Evolutionary conservation across 35 echinoderm and acorn worm species (phyloP).

Genomic region (Ptychodera flava): DNA sequence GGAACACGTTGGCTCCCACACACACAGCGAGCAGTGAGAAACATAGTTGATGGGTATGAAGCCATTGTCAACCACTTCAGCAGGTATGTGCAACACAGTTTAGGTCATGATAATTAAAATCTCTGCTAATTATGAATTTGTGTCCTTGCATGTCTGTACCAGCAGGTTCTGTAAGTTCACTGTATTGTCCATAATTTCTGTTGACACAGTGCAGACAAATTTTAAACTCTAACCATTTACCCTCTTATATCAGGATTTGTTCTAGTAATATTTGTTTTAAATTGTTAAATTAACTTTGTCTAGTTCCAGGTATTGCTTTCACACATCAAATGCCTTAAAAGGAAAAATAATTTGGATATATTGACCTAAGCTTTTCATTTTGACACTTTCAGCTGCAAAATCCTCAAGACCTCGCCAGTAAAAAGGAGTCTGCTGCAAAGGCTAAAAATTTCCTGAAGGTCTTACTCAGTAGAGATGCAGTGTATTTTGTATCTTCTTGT

Average conservation of each 20-base stretch:
- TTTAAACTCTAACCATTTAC: background rate
- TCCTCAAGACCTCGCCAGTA: slow-evolving; percentile 4
- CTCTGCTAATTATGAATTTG: background rate
- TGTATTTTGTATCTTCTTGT: slow-evolving; percentile 39
- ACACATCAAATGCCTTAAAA: background rate
- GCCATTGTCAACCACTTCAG: slow-evolving; percentile 19
- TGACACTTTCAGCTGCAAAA: background rate
- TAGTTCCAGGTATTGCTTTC: background rate
- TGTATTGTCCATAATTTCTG: background rate
- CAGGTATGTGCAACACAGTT: slow-evolving; percentile 16
- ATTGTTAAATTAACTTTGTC: background rate
- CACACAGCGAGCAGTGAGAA: slow-evolving; percentile 26
- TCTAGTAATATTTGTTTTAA: background rate
- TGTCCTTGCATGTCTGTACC: background rate
- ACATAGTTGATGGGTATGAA: slow-evolving; percentile 27
- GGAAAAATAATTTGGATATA: background rate
- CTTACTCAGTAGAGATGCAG: slow-evolving; percentile 23
- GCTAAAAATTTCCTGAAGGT: slow-evolving; percentile 27
- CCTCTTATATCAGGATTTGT: background rate
- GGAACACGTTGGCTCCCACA: slow-evolving; percentile 51
- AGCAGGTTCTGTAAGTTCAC: too few species aligned
- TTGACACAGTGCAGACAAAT: background rate
- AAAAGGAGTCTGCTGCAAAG: slow-evolving; percentile 21
- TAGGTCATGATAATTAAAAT: background rate
- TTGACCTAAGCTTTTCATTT: background rate